Evolutionary conservation across 2,888 invertebrate species (phyloP).

Genomic region (Neuroscelio doddi): DNA sequence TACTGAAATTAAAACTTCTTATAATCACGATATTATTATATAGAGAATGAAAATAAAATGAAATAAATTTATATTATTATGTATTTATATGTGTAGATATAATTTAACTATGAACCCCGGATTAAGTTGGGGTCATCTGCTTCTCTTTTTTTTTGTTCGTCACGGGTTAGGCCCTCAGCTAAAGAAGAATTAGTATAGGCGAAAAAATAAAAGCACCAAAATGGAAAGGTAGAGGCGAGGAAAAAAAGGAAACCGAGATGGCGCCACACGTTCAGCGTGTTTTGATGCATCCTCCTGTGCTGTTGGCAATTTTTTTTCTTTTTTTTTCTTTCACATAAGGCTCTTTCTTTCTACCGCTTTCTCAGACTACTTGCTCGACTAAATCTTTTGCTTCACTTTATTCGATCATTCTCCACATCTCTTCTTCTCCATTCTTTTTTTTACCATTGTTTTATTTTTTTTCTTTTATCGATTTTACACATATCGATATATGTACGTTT

Average conservation of each 20-base stretch:
- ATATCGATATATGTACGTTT: too few relatives aligned
- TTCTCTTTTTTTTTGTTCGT: conserved; percentile 38
- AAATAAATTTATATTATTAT: not conserved
- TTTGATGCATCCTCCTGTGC: conserved; percentile 69
- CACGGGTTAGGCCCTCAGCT: conserved; percentile 48
- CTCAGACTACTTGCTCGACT: conserved; percentile 11
- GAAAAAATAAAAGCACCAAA: conserved; percentile 67
- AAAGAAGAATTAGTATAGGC: conserved; percentile 70
- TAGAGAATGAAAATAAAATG: too few relatives aligned
- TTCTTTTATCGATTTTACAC: conserved; percentile 17
- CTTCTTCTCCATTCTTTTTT: not conserved
- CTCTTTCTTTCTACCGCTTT: conserved; percentile 32
- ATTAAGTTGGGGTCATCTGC: conserved; percentile 38
- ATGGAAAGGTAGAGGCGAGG: conserved; percentile 53
- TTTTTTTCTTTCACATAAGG: conserved; percentile 35
- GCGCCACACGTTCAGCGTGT: conserved; percentile 71
- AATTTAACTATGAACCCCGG: conserved; percentile 31
- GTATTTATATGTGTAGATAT: not conserved
- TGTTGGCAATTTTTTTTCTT: conserved; percentile 61
- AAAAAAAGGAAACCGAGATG: conserved; percentile 67
- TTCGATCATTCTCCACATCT: conserved; percentile 3
- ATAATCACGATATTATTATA: too few relatives aligned
- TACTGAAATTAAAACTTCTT: too few relatives aligned
- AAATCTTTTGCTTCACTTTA: conserved; percentile 17
- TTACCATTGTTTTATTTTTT: conserved; percentile 1